Base-by-base conservation (phyloP, 2,113 vertebrate genomes). In the Sylvilagus bachmani region DNA sequence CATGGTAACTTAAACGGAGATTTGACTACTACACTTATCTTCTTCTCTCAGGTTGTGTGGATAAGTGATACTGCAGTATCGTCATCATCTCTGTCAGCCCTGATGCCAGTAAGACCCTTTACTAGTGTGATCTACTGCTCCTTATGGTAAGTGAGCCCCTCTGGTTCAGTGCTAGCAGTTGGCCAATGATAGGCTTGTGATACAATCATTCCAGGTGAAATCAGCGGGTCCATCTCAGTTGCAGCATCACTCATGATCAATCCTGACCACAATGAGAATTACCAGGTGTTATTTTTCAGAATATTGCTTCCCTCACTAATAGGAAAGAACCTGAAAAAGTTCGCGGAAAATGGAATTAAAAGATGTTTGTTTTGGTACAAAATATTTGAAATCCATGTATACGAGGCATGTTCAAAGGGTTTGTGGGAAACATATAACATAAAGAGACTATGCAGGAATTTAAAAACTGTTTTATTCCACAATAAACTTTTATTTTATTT, bases 171-270 rank as follows among this genome's bases (percentile, higher is more conserved):
- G 21, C 10, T 13, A 5, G 5, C 24, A 58, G 3, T 62, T 36
- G 31, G 14, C 22, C 24, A 36, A 31, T 25, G 5, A 21, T 24
- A 31, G 17, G 38, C 3, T 19, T 51, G 22, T 31, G 5, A 17
- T 58, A 6, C 36, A 82, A 3, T 51, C 24, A 70, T 22, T 11
- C 9, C 33, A 55, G 22, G 5, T 70, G 58, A 86, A 69, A 21
- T 38, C 8, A 3, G n/a, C n/a, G 22, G 16, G 10, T 25, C 6
- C 16, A 7, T 80, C 8, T 49, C 8, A 67, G 16, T 33, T 67
- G 5, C 9, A 58, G 10, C 10, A 27, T n/a, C 3, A 22, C 5
- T 6, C 6, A 0, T 24, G 16, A 1, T 21, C 25, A 36, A 36
- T 8, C 21, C 21, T 89, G 25, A 77, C 25, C 19, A 53, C 31